Evolutionary conservation across 2,888 invertebrate genomes (phyloP), one percentile per base, ranked within the genome.

Genomic region (Heliconius charithonia): DNA sequence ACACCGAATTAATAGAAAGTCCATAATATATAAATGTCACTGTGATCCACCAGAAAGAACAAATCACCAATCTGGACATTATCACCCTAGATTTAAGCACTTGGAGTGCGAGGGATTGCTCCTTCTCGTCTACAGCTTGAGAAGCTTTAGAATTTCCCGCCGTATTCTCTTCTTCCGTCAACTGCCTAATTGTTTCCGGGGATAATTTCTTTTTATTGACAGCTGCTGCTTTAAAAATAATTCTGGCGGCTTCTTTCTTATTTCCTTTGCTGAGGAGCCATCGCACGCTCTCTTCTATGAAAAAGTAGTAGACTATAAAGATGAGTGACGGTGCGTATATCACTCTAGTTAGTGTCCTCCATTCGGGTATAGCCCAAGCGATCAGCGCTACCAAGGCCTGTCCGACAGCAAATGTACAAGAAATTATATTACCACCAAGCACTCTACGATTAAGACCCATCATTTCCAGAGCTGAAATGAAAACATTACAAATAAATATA

Each of bases 21-120:
- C 98, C 98, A 85, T 97, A 98, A 89, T 97, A 98, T 29, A 97
- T 96, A 82, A 98, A 96, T 0, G 97, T 97, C 84, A 97, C 96
- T 0, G 97, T 96, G 25, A 97, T 96, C 97, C 97, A 97, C 93
- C 97, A 97, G 83, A 97, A 96, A n/a, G 97, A 96, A 82, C 97
- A 97, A 75, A 96, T 96, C 2, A 95, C 83, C 69, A 87, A 93
- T 59, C 97, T 92, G 0, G 93, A 85, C 80, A 96, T 87, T 0
- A 97, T 86, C 29, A 93, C 93, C 67, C 89, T 92, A 0, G 96
- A 96, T 37, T 78, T 84, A 3, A 85, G 16, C n/a, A 85, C 84
- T 86, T 95, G 92, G 70, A 88, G 80, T 19, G 83, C 80, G 12
- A 93, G 73, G 0, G 90, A 88, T 0, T 77, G 81, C 66, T 83